Evolutionary conservation across 2,888 invertebrate genomes (phyloP), one percentile per base, ranked within the genome.

Genomic region (Rhagonycha fulva): DNA sequence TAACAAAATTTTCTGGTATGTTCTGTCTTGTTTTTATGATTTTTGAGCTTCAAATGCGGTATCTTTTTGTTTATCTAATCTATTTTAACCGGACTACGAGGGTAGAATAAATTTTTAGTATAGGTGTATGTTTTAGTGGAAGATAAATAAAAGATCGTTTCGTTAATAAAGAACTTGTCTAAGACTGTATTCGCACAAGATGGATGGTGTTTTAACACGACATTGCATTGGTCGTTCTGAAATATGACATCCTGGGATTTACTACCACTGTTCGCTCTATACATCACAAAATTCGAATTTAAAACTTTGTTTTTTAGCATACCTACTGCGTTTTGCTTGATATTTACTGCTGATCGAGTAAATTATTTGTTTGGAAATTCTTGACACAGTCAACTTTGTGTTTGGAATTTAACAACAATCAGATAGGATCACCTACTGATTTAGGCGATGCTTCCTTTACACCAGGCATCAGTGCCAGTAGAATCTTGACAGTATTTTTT

Each of bases 131-230:
- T 75, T 62, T 66, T 68, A 75, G 66, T 75, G 61, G 60, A 75
- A 75, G 67, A 70, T 75, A 72, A 72, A 76, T 72, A 72, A 76
- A 70, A 68, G 66, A 62, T 30, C 68, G 75, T 24, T 47, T 24
- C 67, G 14, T n/a, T 61, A 70, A 71, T 70, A 75, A 75, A 75
- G 75, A 66, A 62, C 71, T 71, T 68, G 75, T 71, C 71, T 75
- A 30, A 61, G 68, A 63, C 71, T 68, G 60, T 71, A 72, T 72
- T 72, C 72, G 68, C 28, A 26, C 47, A 72, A 72, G 75, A 76
- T 76, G 75, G 75, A 76, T 76, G 75, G 66, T 66, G 68, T 72
- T 76, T 72, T 72, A 76, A 76, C 75, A 69, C 75, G 75, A 72
- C 75, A 67, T 62, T 12, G 75, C 75, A 62, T 66, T 62, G 70